A percentile compares a stretch with the other conserved stretches of the same genome.
Evolutionary conservation across 2,113 vertebrate genomes (phyloP).

Genomic region (Balaenoptera acutorostrata): DNA sequence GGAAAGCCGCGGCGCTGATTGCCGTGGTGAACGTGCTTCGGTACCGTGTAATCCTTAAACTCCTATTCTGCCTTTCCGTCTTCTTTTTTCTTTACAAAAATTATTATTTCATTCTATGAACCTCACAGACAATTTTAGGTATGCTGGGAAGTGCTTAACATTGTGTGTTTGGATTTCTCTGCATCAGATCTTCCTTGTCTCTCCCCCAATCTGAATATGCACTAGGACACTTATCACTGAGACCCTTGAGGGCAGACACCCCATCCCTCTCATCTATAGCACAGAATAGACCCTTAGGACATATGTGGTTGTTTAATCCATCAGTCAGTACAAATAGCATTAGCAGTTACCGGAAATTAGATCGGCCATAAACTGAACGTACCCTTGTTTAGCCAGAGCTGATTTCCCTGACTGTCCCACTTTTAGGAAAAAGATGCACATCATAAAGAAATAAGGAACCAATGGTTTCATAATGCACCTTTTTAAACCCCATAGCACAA

Average conservation of each 20-base stretch:
- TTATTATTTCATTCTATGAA: background rate
- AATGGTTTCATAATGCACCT: background rate
- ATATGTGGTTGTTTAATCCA: background rate
- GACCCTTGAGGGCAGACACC: background rate
- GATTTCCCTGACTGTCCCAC: background rate
- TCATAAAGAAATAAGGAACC: background rate
- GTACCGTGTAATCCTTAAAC: background rate
- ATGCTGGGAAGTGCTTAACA: background rate
- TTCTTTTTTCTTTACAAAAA: background rate
- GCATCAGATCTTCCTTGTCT: background rate
- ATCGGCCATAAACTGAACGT: background rate
- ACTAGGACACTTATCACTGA: background rate
- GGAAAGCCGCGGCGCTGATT: background rate
- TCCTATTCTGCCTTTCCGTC: background rate
- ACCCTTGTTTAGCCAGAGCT: background rate
- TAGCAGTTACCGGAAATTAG: background rate
- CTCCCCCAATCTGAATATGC: background rate
- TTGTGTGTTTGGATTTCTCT: background rate
- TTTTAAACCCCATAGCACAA: background rate
- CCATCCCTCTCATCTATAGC: background rate
- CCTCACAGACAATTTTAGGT: background rate
- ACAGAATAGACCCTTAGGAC: background rate
- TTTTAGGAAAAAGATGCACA: background rate
- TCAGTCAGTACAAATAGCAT: background rate
- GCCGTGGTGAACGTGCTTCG: rapidly evolving